These are phyloP conservation scores for Brachionus asplanchnoidis DNA, from an alignment of 1,140 invertebrate species.

Conservation along the genomic window DNA sequence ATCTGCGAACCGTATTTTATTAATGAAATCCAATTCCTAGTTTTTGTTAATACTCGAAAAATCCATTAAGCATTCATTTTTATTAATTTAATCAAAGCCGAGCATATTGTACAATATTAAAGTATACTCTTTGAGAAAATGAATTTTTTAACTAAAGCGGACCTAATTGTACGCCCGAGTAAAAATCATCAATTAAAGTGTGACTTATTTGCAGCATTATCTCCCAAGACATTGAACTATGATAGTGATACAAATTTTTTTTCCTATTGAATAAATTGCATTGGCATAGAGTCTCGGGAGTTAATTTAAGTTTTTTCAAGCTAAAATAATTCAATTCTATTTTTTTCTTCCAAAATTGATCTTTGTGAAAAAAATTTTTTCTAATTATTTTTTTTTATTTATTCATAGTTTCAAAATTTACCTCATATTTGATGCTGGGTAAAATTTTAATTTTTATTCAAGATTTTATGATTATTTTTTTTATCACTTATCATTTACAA, in stretches of 20 bases:
- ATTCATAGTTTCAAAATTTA: no score
- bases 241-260: neutral
- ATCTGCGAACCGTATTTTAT: conserved; percentile 19
- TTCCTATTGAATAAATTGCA: neutral
- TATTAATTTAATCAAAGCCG: conserved; percentile 8
- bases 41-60: neutral
- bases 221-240: neutral
- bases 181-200: conserved; percentile 16
- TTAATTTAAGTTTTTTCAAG: neutral
- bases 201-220: neutral
- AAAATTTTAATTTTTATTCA: no score
- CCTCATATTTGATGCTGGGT: no score
- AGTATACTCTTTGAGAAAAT: neutral
- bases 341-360: neutral
- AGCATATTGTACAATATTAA: neutral
- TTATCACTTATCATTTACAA: no score
- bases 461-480: no score
- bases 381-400: neutral
- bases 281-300: neutral
- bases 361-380: neutral
- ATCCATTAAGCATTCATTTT: conserved; percentile 21
- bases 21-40: neutral
- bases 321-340: neutral
- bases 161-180: neutral
- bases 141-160: neutral